Percentiles rank a stretch among this genome's conserved stretches.
Conservation (phyloP, 2,797 vertebrate genomes). For the Simalia tracyae region DNA sequence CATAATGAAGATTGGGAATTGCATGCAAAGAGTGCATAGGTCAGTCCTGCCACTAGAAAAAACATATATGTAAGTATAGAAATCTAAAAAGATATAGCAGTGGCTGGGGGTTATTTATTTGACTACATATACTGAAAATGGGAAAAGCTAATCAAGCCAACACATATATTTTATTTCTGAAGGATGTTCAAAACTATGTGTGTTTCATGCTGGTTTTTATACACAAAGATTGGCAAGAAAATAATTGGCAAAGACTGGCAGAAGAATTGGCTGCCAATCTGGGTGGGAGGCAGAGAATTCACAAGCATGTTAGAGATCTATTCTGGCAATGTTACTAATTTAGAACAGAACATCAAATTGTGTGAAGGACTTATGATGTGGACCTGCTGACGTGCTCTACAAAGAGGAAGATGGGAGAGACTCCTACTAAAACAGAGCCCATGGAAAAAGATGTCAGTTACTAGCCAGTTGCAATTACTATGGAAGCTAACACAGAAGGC, state of each 20-base stretch:
- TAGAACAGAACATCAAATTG: not conserved
- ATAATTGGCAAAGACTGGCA: not conserved
- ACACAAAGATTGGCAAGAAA: slow-evolving; percentile 1
- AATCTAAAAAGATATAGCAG: rapidly evolving
- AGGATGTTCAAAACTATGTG: rapidly evolving
- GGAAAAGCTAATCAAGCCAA: not conserved
- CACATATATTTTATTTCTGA: not conserved
- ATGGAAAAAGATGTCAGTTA: not conserved
- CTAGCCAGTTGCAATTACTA: not conserved
- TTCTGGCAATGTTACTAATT: not conserved
- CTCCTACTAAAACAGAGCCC: not conserved
- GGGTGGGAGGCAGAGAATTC: not conserved
- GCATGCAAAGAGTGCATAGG: not conserved
- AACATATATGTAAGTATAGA: not conserved
- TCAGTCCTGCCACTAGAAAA: not conserved
- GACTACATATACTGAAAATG: rapidly evolving
- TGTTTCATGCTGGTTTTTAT: not conserved
- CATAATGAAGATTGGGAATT: not conserved
- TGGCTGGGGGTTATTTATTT: rapidly evolving
- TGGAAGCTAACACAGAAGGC: not conserved
- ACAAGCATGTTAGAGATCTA: rapidly evolving
- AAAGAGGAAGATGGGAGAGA: not conserved
- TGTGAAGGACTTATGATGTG: rapidly evolving
- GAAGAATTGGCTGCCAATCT: not conserved
- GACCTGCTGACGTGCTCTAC: not conserved